phyloP scores from a whole-genome alignment of 2,113 vertebrate species.

The Columba livia region DNA sequence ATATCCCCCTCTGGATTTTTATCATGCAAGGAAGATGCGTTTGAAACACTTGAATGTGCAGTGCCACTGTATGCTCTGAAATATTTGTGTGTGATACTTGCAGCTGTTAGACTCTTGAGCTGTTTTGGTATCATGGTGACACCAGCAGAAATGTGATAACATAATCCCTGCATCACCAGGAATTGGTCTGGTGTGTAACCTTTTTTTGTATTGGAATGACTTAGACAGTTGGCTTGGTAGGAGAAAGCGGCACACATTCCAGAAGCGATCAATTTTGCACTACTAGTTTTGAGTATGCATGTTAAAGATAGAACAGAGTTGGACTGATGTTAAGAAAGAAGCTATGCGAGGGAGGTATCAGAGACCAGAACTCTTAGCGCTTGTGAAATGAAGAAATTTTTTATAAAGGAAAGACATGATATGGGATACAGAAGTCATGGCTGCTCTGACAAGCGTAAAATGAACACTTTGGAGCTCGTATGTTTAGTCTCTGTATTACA shows the following conservation, averaged over 20 bases:
- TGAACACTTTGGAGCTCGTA: fast-evolving
- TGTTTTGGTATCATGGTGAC: slow-evolving; percentile 18
- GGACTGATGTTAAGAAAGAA: not conserved
- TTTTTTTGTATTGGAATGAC: not conserved
- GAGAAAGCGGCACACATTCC: not conserved
- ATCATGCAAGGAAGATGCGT: not conserved
- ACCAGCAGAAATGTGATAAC: slow-evolving; percentile 41
- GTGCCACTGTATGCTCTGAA: not conserved
- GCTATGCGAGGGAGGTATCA: not conserved
- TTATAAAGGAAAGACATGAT: not conserved
- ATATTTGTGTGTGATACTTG: not conserved
- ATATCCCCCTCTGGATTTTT: not conserved
- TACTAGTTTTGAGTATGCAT: not conserved
- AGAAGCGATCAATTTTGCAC: not conserved
- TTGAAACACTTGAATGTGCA: not conserved
- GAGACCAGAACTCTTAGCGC: not conserved
- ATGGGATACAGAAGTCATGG: not conserved
- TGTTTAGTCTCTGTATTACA: not conserved
- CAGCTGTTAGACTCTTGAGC: slow-evolving; percentile 42
- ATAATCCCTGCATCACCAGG: not conserved
- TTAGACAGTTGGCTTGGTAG: not conserved
- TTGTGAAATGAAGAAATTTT: not conserved
- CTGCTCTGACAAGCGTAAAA: not conserved
- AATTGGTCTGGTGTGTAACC: not conserved
- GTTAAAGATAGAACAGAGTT: not conserved